Evolutionary conservation across 1,140 invertebrate species (phyloP).

Genomic region (Dendroctonus valens): DNA sequence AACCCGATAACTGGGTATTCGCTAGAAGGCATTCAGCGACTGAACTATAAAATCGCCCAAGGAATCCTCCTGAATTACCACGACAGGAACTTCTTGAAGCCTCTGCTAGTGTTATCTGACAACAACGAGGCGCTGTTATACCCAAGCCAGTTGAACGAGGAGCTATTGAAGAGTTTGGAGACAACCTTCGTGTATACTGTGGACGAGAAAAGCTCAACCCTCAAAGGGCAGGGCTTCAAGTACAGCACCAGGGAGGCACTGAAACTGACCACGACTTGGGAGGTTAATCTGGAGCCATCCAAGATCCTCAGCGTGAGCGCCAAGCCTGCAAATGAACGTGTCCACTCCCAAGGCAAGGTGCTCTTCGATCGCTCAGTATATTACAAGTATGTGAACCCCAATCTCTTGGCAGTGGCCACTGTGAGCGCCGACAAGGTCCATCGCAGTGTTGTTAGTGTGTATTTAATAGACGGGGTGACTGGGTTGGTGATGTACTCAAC

Average conservation of each 20-base stretch:
- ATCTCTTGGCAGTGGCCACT: constrained; percentile 84
- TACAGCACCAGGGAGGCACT: constrained; percentile 37
- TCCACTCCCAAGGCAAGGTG: constrained; percentile 95
- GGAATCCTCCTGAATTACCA: constrained; percentile 67
- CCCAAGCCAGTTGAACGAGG: constrained; percentile 57
- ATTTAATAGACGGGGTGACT: constrained; percentile 89
- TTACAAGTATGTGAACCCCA: constrained; percentile 99
- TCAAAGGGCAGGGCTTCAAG: constrained; percentile 68
- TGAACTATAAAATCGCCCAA: constrained; percentile 75
- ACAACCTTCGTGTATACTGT: constrained; percentile 64
- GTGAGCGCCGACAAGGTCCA: constrained; percentile 73
- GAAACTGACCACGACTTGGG: constrained; percentile 62
- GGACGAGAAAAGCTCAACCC: constrained; percentile 53
- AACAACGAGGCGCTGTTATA: constrained; percentile 68
- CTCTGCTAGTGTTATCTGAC: constrained; percentile 75
- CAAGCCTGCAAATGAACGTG: constrained; percentile 78
- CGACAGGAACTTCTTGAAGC: constrained; percentile 71
- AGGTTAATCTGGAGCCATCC: constrained; percentile 67
- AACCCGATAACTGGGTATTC: constrained; percentile 82
- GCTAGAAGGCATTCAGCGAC: constrained; percentile 56
- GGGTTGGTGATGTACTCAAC: constrained; percentile 73
- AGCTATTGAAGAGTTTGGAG: constrained; percentile 53
- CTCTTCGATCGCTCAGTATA: constrained; percentile 92
- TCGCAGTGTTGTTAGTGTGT: constrained; percentile 65
- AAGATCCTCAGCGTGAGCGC: constrained; percentile 67